These are phyloP conservation scores for Agrilus biguttatus DNA, from an alignment of 2,888 invertebrate species.

Conservation along the genomic window DNA sequence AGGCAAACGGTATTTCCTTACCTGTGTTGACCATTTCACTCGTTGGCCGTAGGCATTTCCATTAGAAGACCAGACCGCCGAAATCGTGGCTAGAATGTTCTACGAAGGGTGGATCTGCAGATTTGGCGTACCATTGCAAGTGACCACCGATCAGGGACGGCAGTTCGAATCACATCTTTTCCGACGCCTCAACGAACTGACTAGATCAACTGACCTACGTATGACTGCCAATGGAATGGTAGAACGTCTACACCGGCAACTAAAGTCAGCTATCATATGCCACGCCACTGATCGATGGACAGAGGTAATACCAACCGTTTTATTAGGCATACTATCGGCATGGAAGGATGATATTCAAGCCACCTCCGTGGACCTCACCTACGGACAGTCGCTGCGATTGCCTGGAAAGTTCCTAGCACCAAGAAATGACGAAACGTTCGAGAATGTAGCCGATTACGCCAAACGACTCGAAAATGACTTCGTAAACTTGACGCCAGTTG, in stretches of 20 bases:
- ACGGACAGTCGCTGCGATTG: neutral
- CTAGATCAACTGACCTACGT: neutral
- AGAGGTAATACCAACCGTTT: neutral
- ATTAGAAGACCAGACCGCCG: conserved; percentile 8
- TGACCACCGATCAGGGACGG: conserved; percentile 10
- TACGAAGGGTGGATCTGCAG: conserved; percentile 7
- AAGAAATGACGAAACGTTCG: too few species aligned
- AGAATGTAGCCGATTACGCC: too few species aligned
- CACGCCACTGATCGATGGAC: neutral
- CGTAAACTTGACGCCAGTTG: too few species aligned
- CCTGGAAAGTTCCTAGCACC: neutral
- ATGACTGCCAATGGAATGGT: conserved; percentile 1
- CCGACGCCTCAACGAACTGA: neutral
- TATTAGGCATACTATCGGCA: neutral
- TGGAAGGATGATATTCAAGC: neutral
- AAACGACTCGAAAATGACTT: too few species aligned
- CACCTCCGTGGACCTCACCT: neutral
- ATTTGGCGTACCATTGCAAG: conserved; percentile 7
- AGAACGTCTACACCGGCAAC: neutral
- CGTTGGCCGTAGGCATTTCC: conserved; percentile 8
- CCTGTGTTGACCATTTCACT: conserved; percentile 2
- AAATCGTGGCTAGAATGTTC: too few species aligned
- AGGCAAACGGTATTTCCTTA: neutral
- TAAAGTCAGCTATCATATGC: neutral
- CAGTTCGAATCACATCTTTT: conserved; percentile 13